Evolutionary conservation across 2,113 vertebrate genomes (phyloP).

Genomic region (Myrmecophaga tridactyla): DNA sequence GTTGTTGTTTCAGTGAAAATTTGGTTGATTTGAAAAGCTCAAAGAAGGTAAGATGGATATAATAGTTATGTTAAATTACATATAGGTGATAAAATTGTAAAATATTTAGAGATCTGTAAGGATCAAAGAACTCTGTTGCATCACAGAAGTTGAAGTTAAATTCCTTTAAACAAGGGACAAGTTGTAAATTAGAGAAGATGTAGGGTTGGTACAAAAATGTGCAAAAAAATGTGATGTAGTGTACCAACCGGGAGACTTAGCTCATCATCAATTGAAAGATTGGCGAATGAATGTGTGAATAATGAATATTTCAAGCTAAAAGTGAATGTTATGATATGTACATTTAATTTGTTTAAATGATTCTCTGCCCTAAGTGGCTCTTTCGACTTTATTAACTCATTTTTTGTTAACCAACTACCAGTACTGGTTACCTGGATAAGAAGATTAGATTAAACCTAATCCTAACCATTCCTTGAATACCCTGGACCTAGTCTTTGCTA

Average conservation of each 20-base stretch:
- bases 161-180: neutral
- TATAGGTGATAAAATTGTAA: neutral
- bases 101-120: neutral
- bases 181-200: neutral
- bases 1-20: neutral
- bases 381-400: neutral
- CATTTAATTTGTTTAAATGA: conserved; percentile 8
- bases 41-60: neutral
- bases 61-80: neutral
- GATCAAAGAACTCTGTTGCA: neutral
- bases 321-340: neutral
- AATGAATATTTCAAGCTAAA: neutral
- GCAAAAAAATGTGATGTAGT: neutral
- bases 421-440: neutral
- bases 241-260: neutral
- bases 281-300: neutral
- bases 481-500: neutral
- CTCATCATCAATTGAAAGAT: neutral
- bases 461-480: neutral
- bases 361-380: neutral
- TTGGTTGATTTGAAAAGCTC: neutral
- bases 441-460: neutral
- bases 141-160: neutral
- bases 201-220: neutral
- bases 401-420: neutral